Evolutionary conservation across 1,140 invertebrate genomes (phyloP), one percentile per base, ranked within the genome.

Genomic region (Aleiodes sp.): DNA sequence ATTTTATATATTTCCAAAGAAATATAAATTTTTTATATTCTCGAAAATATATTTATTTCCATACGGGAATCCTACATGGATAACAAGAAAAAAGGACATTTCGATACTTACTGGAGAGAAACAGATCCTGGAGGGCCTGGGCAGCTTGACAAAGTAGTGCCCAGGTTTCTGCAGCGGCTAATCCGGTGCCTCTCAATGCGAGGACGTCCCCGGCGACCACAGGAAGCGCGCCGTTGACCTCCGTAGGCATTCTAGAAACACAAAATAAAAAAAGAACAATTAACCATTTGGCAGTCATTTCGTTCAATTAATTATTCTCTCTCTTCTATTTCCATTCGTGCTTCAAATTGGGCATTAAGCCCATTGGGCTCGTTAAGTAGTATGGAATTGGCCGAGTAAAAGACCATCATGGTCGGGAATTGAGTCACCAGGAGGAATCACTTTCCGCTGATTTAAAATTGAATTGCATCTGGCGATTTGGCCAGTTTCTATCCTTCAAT

Each of bases 61-160:
- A n/a, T n/a, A n/a, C n/a, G n/a, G n/a, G n/a, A n/a, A n/a, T n/a
- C n/a, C n/a, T n/a, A n/a, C n/a, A n/a, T n/a, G n/a, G n/a, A n/a
- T n/a, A n/a, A n/a, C n/a, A n/a, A n/a, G n/a, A n/a, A n/a, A n/a
- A n/a, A n/a, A n/a, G n/a, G n/a, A n/a, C n/a, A n/a, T n/a, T n/a
- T n/a, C n/a, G n/a, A n/a, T 9, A 52, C 87, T 88, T 81, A 90
- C 89, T 88, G 72, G 88, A 88, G 52, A 90, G 85, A 75, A 90
- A 90, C 52, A 90, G 82, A 75, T 90, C 89, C 70, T 90, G 89
- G 74, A 90, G 85, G 74, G 89, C 89, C 81, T 90, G 89, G 76
- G 88, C 87, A 73, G 88, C 87, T 78, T 90, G 89, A 80, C 88
- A 90, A 8, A 90, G 81, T 41, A 90, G 83, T 60, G 89, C 88